Base-by-base conservation (phyloP, 2,888 invertebrate species). In the Drosophila diplacantha region DNA sequence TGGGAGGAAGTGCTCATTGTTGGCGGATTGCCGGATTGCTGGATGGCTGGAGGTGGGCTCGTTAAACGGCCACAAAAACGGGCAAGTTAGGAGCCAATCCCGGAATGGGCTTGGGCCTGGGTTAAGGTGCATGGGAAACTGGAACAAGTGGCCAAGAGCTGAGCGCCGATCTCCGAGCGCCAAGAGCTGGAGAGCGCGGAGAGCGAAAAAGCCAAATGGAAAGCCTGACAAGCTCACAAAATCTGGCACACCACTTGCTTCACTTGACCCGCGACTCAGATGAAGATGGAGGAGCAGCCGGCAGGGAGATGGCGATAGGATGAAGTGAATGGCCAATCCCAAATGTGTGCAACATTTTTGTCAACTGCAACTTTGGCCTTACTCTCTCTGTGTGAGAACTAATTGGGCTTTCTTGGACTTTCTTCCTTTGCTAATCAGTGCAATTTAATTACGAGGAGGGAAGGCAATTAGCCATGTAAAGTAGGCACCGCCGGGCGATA, bases 91-190 rank as follows among this genome's bases (percentile, higher is more conserved):
- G 52, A 57, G 57, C 59, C 68, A 62, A 73, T 70, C 66, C 69
- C 72, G 66, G 72, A 74, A 79, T 81, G 76, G 76, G 79, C 72
- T 72, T 75, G 75, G 75, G 71, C 69, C 56, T 76, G 80, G 80
- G 80, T 80, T 80, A 80, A 81, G 80, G 80, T 80, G 80, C 80
- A 80, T 80, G 80, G 71, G 78, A 80, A 80, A 80, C 83, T 82
- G 80, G 83, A 80, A 80, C 83, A 80, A 80, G 83, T 82, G 79
- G 41, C 35, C 29, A 65, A 56, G 44, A 31, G 44, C 26, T 6
- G 43, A 43, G 74, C 74, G 24, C 49, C 24, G 49, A 50, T 16
- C 24, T 26, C 37, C 38, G 18, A 18, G 41, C 26, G 41, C 41
- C n/a, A 11, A 12, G 37, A 37, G 18, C 37, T 35, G 32, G 32